These are phyloP conservation scores for Halcyon malimbica DNA, from an alignment of 2,113 vertebrate species.

Conservation along the genomic window DNA sequence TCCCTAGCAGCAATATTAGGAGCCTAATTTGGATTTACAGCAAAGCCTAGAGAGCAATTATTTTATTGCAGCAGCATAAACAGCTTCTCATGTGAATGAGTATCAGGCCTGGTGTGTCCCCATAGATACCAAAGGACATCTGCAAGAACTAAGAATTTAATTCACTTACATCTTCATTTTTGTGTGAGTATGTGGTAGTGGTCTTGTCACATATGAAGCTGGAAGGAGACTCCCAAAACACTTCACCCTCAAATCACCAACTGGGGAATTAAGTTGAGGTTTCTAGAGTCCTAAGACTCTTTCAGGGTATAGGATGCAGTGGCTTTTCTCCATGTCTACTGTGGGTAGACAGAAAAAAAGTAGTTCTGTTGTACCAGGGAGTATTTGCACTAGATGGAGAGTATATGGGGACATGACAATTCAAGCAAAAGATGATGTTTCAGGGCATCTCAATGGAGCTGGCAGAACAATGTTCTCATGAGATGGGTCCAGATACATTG, in stretches of 20 bases:
- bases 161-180: not conserved
- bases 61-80: not conserved
- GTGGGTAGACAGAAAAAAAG: not conserved
- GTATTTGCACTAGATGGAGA: not conserved
- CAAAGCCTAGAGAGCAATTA: not conserved
- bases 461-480: not conserved
- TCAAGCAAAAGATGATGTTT: not conserved
- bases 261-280: not conserved
- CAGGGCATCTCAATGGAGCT: not conserved
- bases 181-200: not conserved
- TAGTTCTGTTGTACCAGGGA: not conserved
- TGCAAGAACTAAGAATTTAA: not conserved
- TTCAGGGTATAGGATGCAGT: not conserved
- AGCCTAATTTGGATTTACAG: conserved; percentile 15
- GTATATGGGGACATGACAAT: not conserved
- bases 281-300: not conserved
- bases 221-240: not conserved
- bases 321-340: not conserved
- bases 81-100: not conserved
- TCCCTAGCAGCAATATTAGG: not conserved
- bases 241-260: not conserved
- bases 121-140: not conserved
- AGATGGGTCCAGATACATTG: not conserved
- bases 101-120: not conserved
- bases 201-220: not conserved